phyloP scores from a whole-genome alignment of 2,797 vertebrate genomes.

The Dendrocincla tyrannina region DNA sequence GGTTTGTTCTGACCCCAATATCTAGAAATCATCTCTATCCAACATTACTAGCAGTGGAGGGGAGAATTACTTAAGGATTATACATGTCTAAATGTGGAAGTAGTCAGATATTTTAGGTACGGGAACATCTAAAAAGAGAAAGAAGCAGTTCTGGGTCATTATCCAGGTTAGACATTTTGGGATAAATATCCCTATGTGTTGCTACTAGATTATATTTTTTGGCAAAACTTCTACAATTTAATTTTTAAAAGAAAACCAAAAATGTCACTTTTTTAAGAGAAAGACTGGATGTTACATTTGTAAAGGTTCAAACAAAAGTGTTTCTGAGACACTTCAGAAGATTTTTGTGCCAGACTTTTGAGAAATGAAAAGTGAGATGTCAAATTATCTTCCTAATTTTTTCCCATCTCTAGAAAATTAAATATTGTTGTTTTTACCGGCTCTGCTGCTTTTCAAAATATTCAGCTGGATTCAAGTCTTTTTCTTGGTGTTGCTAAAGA shows the following conservation, averaged over 20 bases:
- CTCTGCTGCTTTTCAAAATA: neutral
- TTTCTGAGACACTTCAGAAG: neutral
- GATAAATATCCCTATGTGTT: neutral
- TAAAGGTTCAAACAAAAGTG: neutral
- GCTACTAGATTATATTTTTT: neutral
- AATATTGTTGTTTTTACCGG: neutral
- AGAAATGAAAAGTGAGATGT: neutral
- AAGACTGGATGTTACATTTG: neutral
- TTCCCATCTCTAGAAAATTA: neutral
- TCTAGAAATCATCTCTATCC: neutral
- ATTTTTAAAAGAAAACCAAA: neutral
- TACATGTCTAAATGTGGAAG: neutral
- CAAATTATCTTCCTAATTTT: neutral
- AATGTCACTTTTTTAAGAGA: neutral
- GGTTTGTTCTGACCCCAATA: neutral
- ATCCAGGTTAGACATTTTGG: neutral
- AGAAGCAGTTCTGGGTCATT: neutral
- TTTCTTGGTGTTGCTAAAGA: neutral
- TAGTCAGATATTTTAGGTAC: neutral
- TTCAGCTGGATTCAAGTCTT: neutral
- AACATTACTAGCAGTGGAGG: neutral
- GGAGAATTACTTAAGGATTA: neutral
- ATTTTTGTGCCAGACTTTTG: neutral
- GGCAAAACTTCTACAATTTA: neutral
- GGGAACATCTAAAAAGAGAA: neutral